Base-by-base conservation (phyloP, 2,888 invertebrate genomes). In the Diloba caeruleocephala region DNA sequence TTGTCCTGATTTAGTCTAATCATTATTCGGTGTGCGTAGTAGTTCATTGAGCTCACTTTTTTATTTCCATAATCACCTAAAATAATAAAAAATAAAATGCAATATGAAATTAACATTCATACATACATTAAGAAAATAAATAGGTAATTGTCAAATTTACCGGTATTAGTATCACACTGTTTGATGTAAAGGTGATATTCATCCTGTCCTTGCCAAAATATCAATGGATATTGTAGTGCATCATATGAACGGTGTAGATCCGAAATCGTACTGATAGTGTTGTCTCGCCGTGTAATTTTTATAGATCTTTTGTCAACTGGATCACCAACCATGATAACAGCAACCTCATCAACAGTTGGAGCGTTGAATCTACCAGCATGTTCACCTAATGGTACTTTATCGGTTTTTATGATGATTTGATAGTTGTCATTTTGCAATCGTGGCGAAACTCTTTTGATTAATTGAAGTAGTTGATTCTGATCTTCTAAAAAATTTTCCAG, bases 271-370 rank as follows among this genome's bases (percentile, higher is more conserved):
- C 21, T 33, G 8, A 42, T 2, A 32, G 25, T 48, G 36, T 54
- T 37, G 42, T 52, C 38, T 43, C 48, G 42, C 10, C 53, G 53
- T 49, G 34, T n/a, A n/a, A 26, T 10, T 26, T 10, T 10, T 10
- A 26, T 26, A 26, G n/a, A n/a, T 26, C 26, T 26, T 26, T 26
- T 26, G 26, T 26, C 26, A 26, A 26, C 62, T 58, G 54, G 61
- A 58, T 79, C 64, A 49, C 76, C 76, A 56, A 67, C 74, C 26
- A 81, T 64, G 10, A 77, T 52, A 52, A 75, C 64, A 39, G 73
- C 74, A 33, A 78, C 76, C 55, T 81, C 74, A 53, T 70, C 53
- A 55, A 69, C 56, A 39, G 62, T 65, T 54, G 61, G 69, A 59
- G 45, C 69, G 65, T 71, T 72, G 70, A 63, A 74, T 73, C 44